phyloP scores from a whole-genome alignment of 2,888 invertebrate species.

The Litoditis marina region DNA sequence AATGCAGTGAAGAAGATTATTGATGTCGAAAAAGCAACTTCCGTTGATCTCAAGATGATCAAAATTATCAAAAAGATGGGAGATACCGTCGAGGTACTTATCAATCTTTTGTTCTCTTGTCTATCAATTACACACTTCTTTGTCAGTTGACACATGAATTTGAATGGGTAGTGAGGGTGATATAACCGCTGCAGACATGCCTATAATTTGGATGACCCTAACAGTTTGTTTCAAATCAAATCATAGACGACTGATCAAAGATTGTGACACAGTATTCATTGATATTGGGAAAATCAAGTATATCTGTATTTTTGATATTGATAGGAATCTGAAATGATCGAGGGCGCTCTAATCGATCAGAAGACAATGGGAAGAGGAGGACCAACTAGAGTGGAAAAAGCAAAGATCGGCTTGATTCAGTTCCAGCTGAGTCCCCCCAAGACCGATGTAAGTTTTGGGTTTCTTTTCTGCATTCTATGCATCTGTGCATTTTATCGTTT shows the following conservation, averaged over 20 bases:
- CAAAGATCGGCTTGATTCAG: slow-evolving; percentile 96
- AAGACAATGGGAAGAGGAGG: slow-evolving; percentile 82
- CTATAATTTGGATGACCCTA: too few species aligned
- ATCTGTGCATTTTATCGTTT: too few species aligned
- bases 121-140: neutral
- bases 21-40: slow-evolving; percentile 72
- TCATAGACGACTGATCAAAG: neutral
- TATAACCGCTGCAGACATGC: too few species aligned
- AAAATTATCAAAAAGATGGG: slow-evolving; percentile 94
- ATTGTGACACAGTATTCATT: neutral
- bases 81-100: slow-evolving; percentile 50
- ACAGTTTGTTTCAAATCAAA: too few species aligned
- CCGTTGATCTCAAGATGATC: slow-evolving; percentile 86
- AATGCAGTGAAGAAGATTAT: slow-evolving; percentile 87
- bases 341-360: slow-evolving; percentile 91
- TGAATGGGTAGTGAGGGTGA: too few species aligned
- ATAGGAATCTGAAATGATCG: slow-evolving; percentile 94
- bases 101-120: neutral
- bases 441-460: slow-evolving; percentile 76
- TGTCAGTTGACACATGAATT: too few species aligned
- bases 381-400: slow-evolving; percentile 89
- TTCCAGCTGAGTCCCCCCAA: slow-evolving; percentile 99
- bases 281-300: neutral
- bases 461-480: neutral
- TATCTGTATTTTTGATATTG: slow-evolving; percentile 1